Percentiles rank a stretch among this genome's conserved stretches.
Evolutionary conservation across 2,797 vertebrate genomes (phyloP).

Genomic region (Hoplostethus mediterraneus): DNA sequence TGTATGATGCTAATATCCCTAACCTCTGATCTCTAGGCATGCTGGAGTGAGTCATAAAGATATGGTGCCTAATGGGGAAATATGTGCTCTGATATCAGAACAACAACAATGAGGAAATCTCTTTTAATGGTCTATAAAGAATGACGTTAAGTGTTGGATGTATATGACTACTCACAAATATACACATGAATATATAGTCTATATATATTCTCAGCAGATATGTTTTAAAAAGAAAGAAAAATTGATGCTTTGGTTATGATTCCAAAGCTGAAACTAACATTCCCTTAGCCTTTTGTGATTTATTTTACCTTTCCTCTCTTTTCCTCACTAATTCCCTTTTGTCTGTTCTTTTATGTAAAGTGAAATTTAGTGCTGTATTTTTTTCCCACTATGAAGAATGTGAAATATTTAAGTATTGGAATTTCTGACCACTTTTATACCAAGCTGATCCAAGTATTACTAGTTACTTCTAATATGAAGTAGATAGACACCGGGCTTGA

Average conservation of each 20-base stretch:
- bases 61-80: constrained; percentile 57
- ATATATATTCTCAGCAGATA: constrained; percentile 46
- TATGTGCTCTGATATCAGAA: constrained; percentile 38
- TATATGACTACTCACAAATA: constrained; percentile 41
- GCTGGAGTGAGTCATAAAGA: constrained; percentile 55
- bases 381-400: constrained; percentile 49
- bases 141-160: constrained; percentile 54
- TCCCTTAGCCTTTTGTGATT: constrained; percentile 24
- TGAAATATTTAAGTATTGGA: constrained; percentile 54
- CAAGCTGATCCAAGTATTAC: constrained; percentile 33
- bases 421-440: constrained; percentile 42
- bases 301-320: constrained; percentile 9
- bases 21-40: constrained; percentile 58
- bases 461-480: constrained; percentile 37
- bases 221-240: constrained; percentile 44
- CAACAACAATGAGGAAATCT: constrained; percentile 34
- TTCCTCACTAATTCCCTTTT: constrained; percentile 28
- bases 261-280: constrained; percentile 30
- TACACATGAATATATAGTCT: constrained; percentile 41
- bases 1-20: constrained; percentile 58
- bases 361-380: constrained; percentile 56
- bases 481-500: constrained; percentile 12
- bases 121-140: constrained; percentile 44
- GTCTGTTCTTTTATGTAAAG: constrained; percentile 49
- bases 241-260: constrained; percentile 32